Evolutionary conservation across 2,797 vertebrate genomes (phyloP), one percentile per base, ranked within the genome.

Genomic region (Parauchenoglanis punctatus): DNA sequence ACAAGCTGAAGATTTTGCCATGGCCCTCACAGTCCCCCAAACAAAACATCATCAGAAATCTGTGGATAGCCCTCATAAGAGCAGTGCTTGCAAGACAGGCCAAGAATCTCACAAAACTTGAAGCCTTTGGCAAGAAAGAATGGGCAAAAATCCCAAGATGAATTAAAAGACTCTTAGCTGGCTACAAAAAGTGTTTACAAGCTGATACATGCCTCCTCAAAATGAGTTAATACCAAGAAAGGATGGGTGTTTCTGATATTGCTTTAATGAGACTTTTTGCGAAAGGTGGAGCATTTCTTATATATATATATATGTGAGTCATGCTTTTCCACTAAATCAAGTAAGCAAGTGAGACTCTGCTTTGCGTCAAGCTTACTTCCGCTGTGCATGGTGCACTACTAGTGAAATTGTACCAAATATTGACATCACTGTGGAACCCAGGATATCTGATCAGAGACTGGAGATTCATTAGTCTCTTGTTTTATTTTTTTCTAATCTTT

Each of bases 381-480:
- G 0, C 63, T 72, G 18, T 72, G 17, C 35, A 72, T 40, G 17
- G 35, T 28, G 59, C 18, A 40, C 23, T 56, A 40, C 15, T n/a
- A 67, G 15, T 65, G 2, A 58, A 59, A 81, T 63, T 81, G 20
- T 81, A 46, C 23, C 7, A 81, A n/a, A n/a, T 44, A 6, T 8
- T 54, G 23, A 8, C 4, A 23, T 76, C 28, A 63, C n/a, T 15
- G 31, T 82, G 80, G 28, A 75, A 80, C 68, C 23, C 80, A 61
- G 46, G 23, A 78, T 15, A 28, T 31, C 40, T 25, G 13, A 46
- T 15, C 59, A 23, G 18, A 63, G 59, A 77, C 15, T 85, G 10
- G 40, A 31, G 58, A 70, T 87, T 67, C 20, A 76, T 76, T 67
- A 67, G 28, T 83, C 58, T 63, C 54, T 17, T 65, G 7, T 80